phyloP scores from a whole-genome alignment of 2,797 vertebrate species.

The Chrysocyon brachyurus region DNA sequence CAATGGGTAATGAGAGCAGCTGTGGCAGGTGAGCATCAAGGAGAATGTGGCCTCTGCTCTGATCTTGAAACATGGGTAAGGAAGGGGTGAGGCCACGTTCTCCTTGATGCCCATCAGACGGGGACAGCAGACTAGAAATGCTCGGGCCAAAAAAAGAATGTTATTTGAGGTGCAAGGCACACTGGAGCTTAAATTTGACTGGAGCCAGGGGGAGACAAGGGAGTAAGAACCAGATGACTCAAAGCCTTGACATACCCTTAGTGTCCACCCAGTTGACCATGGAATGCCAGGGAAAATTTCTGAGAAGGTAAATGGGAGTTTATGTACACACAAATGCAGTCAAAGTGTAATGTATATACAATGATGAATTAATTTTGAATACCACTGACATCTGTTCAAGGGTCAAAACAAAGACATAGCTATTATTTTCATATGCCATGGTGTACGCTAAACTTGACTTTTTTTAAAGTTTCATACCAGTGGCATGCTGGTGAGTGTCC shows the following conservation, averaged over 20 bases:
- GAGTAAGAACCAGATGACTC: not conserved
- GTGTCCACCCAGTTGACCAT: not conserved
- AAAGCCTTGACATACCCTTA: not conserved
- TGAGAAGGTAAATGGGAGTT: not conserved
- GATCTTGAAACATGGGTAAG: not conserved
- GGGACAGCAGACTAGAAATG: not conserved
- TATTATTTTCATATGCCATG: not conserved
- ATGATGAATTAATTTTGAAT: not conserved
- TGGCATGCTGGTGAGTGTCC: not conserved
- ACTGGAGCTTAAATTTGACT: not conserved
- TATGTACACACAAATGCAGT: not conserved
- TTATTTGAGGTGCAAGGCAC: not conserved
- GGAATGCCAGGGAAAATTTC: not conserved
- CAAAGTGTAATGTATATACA: not conserved
- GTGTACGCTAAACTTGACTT: not conserved
- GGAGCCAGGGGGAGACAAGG: not conserved
- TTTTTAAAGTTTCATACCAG: slow-evolving; percentile 1
- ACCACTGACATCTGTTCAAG: not conserved
- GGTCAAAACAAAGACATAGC: not conserved
- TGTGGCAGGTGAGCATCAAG: not conserved
- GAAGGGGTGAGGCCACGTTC: no score
- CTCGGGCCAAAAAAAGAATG: not conserved
- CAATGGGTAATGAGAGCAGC: not conserved
- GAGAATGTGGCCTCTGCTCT: not conserved
- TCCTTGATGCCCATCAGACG: no score